phyloP scores from a whole-genome alignment of 2,113 vertebrate genomes.

The Pelvicachromis taeniatus region DNA sequence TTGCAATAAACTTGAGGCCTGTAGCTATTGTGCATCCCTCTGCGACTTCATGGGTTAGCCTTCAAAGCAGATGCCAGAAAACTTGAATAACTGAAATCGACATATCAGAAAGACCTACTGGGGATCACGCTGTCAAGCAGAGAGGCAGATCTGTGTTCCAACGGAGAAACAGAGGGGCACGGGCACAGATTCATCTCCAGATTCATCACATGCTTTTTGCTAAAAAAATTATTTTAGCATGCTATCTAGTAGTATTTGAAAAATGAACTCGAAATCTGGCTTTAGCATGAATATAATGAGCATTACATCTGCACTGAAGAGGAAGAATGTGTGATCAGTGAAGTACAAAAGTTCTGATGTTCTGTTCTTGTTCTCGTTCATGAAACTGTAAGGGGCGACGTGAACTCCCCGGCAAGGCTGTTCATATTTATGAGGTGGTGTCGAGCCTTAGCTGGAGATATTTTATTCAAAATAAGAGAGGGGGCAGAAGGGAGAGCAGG shows the following conservation, averaged over 20 bases:
- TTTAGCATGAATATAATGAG: neutral
- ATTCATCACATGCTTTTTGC: neutral
- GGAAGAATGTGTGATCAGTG: neutral
- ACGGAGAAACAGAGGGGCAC: neutral
- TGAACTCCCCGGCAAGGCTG: neutral
- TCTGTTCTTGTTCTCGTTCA: conserved; percentile 6
- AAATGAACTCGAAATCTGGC: neutral
- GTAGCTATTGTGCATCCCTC: conserved; percentile 14
- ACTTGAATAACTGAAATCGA: conserved; percentile 71
- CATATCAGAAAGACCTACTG: conserved; percentile 54
- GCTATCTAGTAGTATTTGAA: neutral
- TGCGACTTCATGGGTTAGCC: conserved; percentile 36
- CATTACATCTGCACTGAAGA: neutral
- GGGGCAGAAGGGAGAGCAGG: neutral
- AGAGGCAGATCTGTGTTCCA: conserved; percentile 19
- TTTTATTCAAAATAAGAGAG: conserved; percentile 32
- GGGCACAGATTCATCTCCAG: neutral
- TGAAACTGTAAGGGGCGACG: neutral
- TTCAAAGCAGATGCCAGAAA: conserved; percentile 57
- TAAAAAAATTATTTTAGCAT: neutral
- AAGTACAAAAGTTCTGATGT: neutral
- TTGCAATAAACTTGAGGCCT: conserved; percentile 16
- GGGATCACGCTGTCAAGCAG: conserved; percentile 21
- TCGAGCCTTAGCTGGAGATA: conserved; percentile 16
- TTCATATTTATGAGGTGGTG: conserved; percentile 20